Evolutionary conservation across 2,888 invertebrate species (phyloP).

Genomic region (Leucophora obtusa): DNA sequence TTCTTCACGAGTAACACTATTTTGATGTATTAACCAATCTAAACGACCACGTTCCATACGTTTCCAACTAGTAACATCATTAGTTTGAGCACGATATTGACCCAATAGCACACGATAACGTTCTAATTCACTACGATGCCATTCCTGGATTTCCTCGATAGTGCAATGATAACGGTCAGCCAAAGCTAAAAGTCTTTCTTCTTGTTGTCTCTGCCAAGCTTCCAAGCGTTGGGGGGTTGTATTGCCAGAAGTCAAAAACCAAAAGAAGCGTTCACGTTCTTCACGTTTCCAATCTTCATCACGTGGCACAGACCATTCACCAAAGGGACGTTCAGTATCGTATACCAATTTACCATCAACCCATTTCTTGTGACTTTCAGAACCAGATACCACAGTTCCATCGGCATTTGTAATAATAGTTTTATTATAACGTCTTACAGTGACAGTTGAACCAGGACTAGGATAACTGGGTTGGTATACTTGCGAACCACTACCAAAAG

Average conservation of each 20-base stretch:
- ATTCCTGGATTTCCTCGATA: conserved; percentile 72
- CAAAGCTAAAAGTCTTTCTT: conserved; percentile 73
- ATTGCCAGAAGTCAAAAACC: conserved; percentile 70
- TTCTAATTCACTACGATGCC: conserved; percentile 74
- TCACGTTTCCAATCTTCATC: conserved; percentile 76
- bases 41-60: conserved; percentile 73
- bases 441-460: conserved; percentile 68
- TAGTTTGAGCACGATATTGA: conserved; percentile 71
- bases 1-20: conserved; percentile 73
- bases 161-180: conserved; percentile 72
- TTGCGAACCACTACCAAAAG: conserved; percentile 56
- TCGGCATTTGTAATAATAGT: conserved; percentile 71
- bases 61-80: conserved; percentile 72
- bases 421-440: conserved; percentile 72
- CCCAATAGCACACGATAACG: conserved; percentile 71
- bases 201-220: conserved; percentile 75
- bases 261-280: conserved; percentile 76
- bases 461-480: conserved; percentile 52
- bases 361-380: conserved; percentile 74
- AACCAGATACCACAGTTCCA: conserved; percentile 73
- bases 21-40: conserved; percentile 77
- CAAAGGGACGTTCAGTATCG: conserved; percentile 73
- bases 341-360: conserved; percentile 74
- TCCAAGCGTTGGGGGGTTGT: conserved; percentile 70
- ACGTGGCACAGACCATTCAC: conserved; percentile 69